A percentile compares a stretch with the other conserved stretches of the same genome.
Evolutionary conservation across 2,888 invertebrate genomes (phyloP).

Genomic region (Melinopterus prodromus): DNA sequence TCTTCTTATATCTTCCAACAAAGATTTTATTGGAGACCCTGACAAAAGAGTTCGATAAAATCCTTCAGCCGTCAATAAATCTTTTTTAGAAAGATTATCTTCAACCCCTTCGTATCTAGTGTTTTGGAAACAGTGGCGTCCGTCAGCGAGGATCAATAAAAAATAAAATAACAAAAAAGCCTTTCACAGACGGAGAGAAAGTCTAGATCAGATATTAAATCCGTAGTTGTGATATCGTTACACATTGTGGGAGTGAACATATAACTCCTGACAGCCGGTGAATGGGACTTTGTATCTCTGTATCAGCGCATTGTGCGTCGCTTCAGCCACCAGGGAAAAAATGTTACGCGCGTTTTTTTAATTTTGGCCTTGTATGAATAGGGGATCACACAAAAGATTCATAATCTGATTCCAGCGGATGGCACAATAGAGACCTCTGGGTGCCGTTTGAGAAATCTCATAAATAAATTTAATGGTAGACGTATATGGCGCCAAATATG

Average conservation of each 20-base stretch:
- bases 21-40: no score
- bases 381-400: neutral
- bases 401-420: neutral
- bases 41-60: no score
- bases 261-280: constrained; percentile 4
- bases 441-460: neutral
- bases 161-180: neutral
- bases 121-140: neutral
- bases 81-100: neutral
- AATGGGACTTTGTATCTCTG: neutral
- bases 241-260: neutral
- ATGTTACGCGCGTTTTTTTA: constrained; percentile 1
- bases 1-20: neutral
- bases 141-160: neutral
- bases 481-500: neutral
- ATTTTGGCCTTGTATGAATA: neutral
- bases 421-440: neutral
- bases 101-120: neutral
- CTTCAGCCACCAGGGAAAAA: neutral
- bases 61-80: neutral
- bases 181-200: neutral
- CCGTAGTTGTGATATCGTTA: constrained; percentile 5
- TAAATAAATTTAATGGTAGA: neutral
- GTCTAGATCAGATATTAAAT: constrained; percentile 7
- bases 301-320: neutral